Evolutionary conservation across 2,113 vertebrate species (phyloP), one percentile per base, ranked within the genome.

Genomic region (Malurus cyaneus): DNA sequence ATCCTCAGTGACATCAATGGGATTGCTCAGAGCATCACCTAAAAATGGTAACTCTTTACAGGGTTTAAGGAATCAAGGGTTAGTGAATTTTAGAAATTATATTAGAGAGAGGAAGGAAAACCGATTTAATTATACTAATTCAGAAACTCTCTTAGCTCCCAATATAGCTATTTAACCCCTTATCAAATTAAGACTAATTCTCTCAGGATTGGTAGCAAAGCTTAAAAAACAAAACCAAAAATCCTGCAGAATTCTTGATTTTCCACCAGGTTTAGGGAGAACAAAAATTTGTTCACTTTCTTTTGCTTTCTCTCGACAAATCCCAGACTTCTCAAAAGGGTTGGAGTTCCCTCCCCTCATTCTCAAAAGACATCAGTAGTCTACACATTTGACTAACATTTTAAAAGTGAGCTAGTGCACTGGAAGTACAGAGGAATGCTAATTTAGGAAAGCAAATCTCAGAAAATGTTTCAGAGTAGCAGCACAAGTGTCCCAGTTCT

Each of bases 11-110:
- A 92, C 92, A 93, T 83, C 69, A 93, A 41, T 53, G 49, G 73
- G 39, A 89, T n/a, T 90, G 88, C 86, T 96, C 88, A 95, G 52
- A 95, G 49, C 69, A 69, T 87, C 73, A 84, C 65, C 84, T 91
- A 71, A 84, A 95, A 91, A 78, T 25, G 20, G 56, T 41, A 86
- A 91, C 60, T 94, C 80, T 86, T 78, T 41, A 52, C 23, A 84
- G 41, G 28, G 65, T 88, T 70, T 81, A 91, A 83, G 29, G 59
- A 83, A 61, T 65, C 82, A 89, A 73, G 23, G 39, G 29, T 34
- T 49, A 65, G 74, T 61, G 76, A 88, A 42, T 50, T 92, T 70
- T 8, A 7, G 90, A 61, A 89, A 81, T 29, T 91, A 57, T 81
- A 18, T 36, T 44, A 56, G 19, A 54, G 29, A 88, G 54, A 77